Evolutionary conservation across 2,113 vertebrate species (phyloP).

Genomic region (Melanocharis versteri): DNA sequence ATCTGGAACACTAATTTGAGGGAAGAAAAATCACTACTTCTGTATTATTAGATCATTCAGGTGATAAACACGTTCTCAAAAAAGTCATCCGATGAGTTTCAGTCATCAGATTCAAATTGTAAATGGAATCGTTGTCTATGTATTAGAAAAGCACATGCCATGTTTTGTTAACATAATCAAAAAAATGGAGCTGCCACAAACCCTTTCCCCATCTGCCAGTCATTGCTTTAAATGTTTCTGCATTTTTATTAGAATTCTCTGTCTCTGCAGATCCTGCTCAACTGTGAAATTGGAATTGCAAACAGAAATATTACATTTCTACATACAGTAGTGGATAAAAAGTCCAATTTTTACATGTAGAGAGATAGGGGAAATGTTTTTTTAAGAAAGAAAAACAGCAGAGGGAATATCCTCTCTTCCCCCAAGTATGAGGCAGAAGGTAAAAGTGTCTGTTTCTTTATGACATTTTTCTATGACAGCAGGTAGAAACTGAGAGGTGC

Average conservation of each 20-base stretch:
- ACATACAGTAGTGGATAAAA: slow-evolving; percentile 67
- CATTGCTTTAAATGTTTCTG: slow-evolving; percentile 76
- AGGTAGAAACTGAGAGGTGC: background rate
- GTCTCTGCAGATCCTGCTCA: slow-evolving; percentile 76
- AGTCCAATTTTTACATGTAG: slow-evolving; percentile 61
- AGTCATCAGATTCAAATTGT: slow-evolving; percentile 67
- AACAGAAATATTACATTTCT: slow-evolving; percentile 80
- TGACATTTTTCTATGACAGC: background rate
- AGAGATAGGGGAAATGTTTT: slow-evolving; percentile 7
- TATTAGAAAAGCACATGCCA: slow-evolving; percentile 69
- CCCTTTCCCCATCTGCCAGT: slow-evolving; percentile 75
- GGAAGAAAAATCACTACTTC: background rate
- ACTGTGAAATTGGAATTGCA: slow-evolving; percentile 84
- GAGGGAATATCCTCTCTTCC: background rate
- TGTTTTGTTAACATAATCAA: slow-evolving; percentile 80
- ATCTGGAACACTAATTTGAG: slow-evolving; percentile 46
- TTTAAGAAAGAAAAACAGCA: background rate
- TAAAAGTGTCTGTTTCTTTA: background rate
- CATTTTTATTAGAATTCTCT: slow-evolving; percentile 78
- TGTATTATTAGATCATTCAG: slow-evolving; percentile 54
- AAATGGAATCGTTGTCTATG: slow-evolving; percentile 60
- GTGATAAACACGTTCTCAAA: slow-evolving; percentile 5
- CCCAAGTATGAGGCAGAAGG: background rate
- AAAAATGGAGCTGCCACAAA: slow-evolving; percentile 74
- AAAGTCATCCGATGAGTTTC: slow-evolving; percentile 63